These are phyloP conservation scores for Sminthopsis crassicaudata DNA, from an alignment of 2,113 vertebrate species.

Conservation along the genomic window DNA sequence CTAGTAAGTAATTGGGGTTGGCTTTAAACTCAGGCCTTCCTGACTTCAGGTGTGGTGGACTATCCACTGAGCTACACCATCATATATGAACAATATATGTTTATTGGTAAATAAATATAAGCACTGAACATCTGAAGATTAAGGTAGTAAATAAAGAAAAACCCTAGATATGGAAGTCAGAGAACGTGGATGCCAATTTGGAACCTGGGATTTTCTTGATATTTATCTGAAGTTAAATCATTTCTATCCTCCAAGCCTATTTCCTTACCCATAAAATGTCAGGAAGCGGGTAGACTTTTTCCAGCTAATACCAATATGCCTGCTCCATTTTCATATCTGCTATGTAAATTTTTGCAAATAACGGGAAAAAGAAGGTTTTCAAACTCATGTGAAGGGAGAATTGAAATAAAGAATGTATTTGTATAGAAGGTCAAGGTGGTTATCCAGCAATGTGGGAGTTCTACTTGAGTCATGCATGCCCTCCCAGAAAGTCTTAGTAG, in stretches of 20 bases:
- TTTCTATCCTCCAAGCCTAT: not conserved
- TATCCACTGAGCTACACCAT: not conserved
- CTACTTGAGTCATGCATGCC: not conserved
- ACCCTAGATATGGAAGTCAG: too few species aligned
- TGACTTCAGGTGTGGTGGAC: not conserved
- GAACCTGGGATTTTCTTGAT: not conserved
- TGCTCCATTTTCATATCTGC: not conserved
- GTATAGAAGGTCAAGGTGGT: not conserved
- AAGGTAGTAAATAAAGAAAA: not conserved
- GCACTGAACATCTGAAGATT: not conserved
- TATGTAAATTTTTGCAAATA: not conserved
- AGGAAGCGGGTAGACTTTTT: not conserved
- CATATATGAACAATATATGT: not conserved
- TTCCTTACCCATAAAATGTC: conserved; percentile 28
- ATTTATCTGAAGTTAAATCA: not conserved
- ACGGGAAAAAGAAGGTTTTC: not conserved
- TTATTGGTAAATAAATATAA: not conserved
- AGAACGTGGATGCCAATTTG: not conserved
- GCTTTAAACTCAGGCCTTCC: not conserved
- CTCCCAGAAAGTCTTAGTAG: not conserved
- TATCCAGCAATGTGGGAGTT: not conserved
- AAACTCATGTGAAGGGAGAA: not conserved
- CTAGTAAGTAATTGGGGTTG: not conserved
- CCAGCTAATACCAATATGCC: not conserved
- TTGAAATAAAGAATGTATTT: not conserved